These are phyloP conservation scores for Schizaphis graminum DNA, from an alignment of 2,888 invertebrate species.

Conservation along the genomic window DNA sequence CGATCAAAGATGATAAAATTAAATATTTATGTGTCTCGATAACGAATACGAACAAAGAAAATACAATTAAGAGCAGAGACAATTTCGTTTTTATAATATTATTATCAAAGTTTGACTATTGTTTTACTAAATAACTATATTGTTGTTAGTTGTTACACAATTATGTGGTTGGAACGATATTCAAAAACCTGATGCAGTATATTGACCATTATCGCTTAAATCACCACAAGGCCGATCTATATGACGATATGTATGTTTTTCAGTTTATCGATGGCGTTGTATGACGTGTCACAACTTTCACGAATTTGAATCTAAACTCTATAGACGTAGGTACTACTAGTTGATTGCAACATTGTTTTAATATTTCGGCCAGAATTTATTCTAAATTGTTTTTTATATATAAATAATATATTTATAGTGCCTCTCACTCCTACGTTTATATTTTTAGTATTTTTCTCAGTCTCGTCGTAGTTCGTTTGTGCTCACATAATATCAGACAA, in stretches of 20 bases:
- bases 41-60: slow-evolving; percentile 33
- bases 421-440: slow-evolving; percentile 14
- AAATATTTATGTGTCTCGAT: not conserved
- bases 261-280: not conserved
- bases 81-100: not conserved
- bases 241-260: slow-evolving; percentile 28
- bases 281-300: slow-evolving; percentile 44
- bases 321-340: not conserved
- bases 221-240: slow-evolving; percentile 37
- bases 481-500: slow-evolving; percentile 28
- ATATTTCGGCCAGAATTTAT: slow-evolving; percentile 1
- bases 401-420: not conserved
- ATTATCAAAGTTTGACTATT: not conserved
- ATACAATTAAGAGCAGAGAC: not conserved
- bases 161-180: slow-evolving; percentile 7
- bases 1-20: slow-evolving; percentile 1
- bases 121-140: not conserved
- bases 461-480: not conserved
- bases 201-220: slow-evolving; percentile 53
- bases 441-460: not conserved
- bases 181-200: slow-evolving; percentile 21
- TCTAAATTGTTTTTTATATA: not conserved
- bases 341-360: slow-evolving; percentile 24
- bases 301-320: slow-evolving; percentile 11
- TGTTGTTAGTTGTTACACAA: slow-evolving; percentile 38